Evolutionary conservation across 2,888 invertebrate species (phyloP), one percentile per base, ranked within the genome.

Genomic region (Serrognathus titanus): DNA sequence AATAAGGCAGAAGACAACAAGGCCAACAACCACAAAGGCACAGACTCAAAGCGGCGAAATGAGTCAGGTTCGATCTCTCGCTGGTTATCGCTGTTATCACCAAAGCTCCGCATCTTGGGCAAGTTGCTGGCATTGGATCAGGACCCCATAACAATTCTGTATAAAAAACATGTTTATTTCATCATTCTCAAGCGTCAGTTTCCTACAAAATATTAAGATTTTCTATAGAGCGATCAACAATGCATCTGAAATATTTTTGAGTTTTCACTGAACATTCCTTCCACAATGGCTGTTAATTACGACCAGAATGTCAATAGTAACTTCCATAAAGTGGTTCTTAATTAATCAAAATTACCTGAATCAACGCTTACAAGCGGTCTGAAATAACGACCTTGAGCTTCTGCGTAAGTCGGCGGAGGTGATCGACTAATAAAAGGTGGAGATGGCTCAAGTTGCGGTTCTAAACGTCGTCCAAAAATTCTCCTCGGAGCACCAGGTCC

Each of bases 11-110:
- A 8, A 78, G 57, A 55, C 75, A 76, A 61, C 75, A 77, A 0
- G 78, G 77, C 77, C 77, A 78, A 62, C 77, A 78, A 7, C 75
- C 69, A 57, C 72, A 76, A 4, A 77, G 48, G 58, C 74, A 78
- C 50, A 78, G 53, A n/a, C 71, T 67, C n/a, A 75, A 38, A 1
- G 76, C 75, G 3, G 73, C 66, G 51, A 74, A 62, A 59, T 77
- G 76, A 2, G 76, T 72, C 39, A 74, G 55, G 51, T 67, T 67
- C 11, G 76, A 74, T 57, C 74, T 55, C 57, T 71, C 69, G 3
- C 66, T 62, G 24, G 70, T 67, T 9, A 70, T 69, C 36, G 69
- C 65, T 1, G 76, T 77, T 20, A 73, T 61, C 7, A 76, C 70
- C 3, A 74, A 68, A 31, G 69, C 66, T 10, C 68, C 64, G 62